Base-by-base conservation (phyloP, 92 coral and sea anemone genomes). In the Palythoa grandis region DNA sequence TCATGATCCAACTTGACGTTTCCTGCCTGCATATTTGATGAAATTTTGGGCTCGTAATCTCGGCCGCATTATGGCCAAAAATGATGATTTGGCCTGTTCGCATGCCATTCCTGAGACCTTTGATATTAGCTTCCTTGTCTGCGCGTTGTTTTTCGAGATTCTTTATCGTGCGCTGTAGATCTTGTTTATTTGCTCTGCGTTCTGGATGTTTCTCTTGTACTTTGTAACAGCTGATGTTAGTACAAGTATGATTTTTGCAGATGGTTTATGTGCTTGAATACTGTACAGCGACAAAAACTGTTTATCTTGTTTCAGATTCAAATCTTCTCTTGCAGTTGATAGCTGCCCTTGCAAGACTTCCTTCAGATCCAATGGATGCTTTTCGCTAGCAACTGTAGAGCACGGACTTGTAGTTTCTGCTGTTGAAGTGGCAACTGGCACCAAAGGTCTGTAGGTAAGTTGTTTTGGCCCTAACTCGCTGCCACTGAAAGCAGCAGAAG, bases 101-200 rank as follows among this genome's bases (percentile, higher is more conserved):
- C 86, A 86, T 7, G 88, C n/a, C 68, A 8, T 82, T 77, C n/a
- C 23, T 12, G 38, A 85, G 78, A 39, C 38, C 74, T 12, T 69
- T 82, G 43, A 70, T 15, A 56, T 85, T 86, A 38, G 40, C 82
- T 20, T 89, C 72, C 2, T 69, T 75, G 78, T 72, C 79, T 7
- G 39, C 72, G 10, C 78, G 74, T 71, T 91, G 84, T 38, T 78
- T 86, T 53, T 84, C 83, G 13, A 91, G 79, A 69, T 84, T 83
- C 78, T 88, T 91, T 6, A 91, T 84, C 16, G 84, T 89, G 9
- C 63, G 74, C 78, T 88, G 89, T 22, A 91, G 72, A 12, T 86
- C 48, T 4, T 70, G 82, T 35, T 84, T 84, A 9, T 84, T 66
- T 12, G 25, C 35, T 19, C 52, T 68, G 3, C 76, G n/a, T 54